Evolutionary conservation across 2,113 vertebrate genomes (phyloP).

Genomic region (Leptobrachium ailaonicum): DNA sequence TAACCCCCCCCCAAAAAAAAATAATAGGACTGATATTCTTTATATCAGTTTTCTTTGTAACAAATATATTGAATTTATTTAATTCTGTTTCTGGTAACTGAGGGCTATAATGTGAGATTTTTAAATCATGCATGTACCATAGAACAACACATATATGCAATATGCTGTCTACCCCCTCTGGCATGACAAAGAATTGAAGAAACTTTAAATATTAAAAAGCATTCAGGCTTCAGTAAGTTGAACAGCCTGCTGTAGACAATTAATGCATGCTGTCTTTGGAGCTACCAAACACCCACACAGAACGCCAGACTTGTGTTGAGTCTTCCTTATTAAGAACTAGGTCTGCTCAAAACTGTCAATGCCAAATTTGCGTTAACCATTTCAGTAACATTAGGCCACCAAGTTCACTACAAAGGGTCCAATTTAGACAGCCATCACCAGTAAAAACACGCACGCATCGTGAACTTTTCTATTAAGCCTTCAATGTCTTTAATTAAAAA

Average conservation of each 20-base stretch:
- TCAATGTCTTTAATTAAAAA: conserved; percentile 7
- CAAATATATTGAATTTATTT: too few species aligned
- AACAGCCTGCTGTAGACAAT: conserved; percentile 4
- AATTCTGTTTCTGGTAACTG: neutral
- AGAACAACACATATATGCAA: neutral
- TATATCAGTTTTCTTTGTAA: too few species aligned
- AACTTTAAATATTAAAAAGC: conserved; percentile 18
- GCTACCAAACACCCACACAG: conserved; percentile 13
- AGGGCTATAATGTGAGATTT: neutral
- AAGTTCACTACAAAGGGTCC: neutral
- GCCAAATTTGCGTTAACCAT: neutral
- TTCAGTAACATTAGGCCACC: neutral
- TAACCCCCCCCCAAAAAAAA: too few species aligned
- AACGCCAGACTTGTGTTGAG: neutral
- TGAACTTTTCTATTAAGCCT: neutral
- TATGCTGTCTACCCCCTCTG: neutral
- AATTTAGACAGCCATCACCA: neutral
- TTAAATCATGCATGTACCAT: neutral
- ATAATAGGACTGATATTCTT: too few species aligned
- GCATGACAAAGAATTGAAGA: neutral
- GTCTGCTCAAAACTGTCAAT: conserved; percentile 1
- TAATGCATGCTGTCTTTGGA: conserved; percentile 18
- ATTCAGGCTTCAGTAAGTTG: neutral
- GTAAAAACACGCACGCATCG: neutral
- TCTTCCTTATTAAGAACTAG: neutral